A percentile compares a stretch with the other conserved stretches of the same genome.
phyloP scores from a whole-genome alignment of 2,797 vertebrate species.

The Poecilia wingei region DNA sequence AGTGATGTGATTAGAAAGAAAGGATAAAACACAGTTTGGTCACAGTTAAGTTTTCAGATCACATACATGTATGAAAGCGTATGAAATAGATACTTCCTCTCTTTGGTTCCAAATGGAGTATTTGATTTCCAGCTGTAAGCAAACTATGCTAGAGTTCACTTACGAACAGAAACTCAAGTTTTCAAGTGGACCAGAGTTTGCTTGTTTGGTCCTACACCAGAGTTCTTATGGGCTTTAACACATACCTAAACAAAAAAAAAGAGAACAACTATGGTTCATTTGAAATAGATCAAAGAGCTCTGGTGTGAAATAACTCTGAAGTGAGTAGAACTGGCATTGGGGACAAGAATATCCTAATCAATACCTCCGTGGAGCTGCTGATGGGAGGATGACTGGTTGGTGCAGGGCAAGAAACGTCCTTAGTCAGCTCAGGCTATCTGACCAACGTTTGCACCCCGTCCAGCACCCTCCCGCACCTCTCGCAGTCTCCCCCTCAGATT shows the following conservation, averaged over 20 bases:
- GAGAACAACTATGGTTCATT: neutral
- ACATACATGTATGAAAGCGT: neutral
- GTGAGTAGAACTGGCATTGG: neutral
- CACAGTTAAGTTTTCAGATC: neutral
- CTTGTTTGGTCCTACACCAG: neutral
- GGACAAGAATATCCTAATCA: neutral
- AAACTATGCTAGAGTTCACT: neutral
- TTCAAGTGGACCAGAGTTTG: neutral
- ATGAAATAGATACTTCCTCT: neutral
- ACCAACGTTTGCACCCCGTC: slow-evolving; percentile 91
- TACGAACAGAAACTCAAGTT: neutral
- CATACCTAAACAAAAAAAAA: neutral
- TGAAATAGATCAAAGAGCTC: neutral
- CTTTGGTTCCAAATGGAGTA: neutral
- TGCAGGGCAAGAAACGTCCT: slow-evolving; percentile 52
- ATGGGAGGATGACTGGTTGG: slow-evolving; percentile 21
- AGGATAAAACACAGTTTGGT: neutral
- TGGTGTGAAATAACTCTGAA: neutral
- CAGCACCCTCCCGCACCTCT: slow-evolving; percentile 56
- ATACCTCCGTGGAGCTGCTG: neutral
- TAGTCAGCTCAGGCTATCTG: slow-evolving; percentile 90
- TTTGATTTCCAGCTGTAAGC: neutral
- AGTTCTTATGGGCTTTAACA: neutral
- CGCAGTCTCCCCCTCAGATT: slow-evolving; percentile 78
- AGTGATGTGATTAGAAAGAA: neutral